A percentile compares a stretch with the other conserved stretches of the same genome.
Evolutionary conservation across 2,888 invertebrate species (phyloP).

Genomic region (Andrena dorsata): DNA sequence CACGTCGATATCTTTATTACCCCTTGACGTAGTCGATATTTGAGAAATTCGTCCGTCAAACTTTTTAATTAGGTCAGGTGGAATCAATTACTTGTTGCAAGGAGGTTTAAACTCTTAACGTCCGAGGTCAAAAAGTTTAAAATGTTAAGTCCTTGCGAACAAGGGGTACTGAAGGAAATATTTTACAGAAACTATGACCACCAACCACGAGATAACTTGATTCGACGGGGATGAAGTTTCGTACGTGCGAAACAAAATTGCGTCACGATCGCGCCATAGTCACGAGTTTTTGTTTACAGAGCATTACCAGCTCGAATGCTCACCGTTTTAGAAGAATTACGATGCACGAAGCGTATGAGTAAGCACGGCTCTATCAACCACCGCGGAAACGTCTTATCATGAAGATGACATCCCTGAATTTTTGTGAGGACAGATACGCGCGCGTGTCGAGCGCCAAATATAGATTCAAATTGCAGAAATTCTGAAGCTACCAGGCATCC

Average conservation of each 20-base stretch:
- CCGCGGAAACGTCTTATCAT: constrained; percentile 71
- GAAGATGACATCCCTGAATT: constrained; percentile 63
- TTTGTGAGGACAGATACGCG: constrained; percentile 44
- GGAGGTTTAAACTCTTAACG: constrained; percentile 5
- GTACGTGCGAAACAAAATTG: constrained; percentile 9
- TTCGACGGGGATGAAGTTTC: neutral
- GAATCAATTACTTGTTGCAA: constrained; percentile 28
- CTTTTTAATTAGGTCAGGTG: constrained; percentile 18
- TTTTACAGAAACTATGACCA: neutral
- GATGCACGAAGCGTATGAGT: constrained; percentile 42
- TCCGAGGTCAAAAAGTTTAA: constrained; percentile 1
- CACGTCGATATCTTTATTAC: neutral
- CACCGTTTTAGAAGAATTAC: neutral
- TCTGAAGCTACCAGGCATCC: neutral
- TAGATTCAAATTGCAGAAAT: constrained; percentile 27
- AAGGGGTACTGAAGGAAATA: neutral
- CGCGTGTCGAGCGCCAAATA: constrained; percentile 13
- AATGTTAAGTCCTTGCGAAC: constrained; percentile 4
- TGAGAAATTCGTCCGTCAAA: constrained; percentile 17
- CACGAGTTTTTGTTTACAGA: neutral
- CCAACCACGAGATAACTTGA: neutral
- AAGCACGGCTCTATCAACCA: constrained; percentile 49
- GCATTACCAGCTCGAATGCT: neutral
- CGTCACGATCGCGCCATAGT: constrained; percentile 7
- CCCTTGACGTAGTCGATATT: neutral